Percentiles rank a stretch among this genome's conserved stretches.
Evolutionary conservation across 1,140 invertebrate species (phyloP).

Genomic region (Ostrea edulis): DNA sequence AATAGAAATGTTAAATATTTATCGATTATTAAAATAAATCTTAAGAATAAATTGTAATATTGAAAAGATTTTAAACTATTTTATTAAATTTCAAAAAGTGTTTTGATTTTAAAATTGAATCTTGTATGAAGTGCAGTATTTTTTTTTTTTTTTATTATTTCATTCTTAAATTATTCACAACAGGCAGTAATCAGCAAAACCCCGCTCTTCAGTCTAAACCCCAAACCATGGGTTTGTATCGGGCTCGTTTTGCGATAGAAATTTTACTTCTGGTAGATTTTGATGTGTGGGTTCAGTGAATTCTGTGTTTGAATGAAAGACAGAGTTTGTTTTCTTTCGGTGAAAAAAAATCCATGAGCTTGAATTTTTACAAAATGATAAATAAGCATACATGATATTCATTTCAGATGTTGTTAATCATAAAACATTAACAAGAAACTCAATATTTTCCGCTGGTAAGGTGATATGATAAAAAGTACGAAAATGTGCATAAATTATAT

Average conservation of each 20-base stretch:
- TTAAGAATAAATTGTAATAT: not conserved
- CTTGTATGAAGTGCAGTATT: not conserved
- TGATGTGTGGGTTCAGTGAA: not conserved
- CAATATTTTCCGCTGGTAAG: constrained; percentile 29
- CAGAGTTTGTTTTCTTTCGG: not conserved
- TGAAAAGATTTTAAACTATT: not conserved
- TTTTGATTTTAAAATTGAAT: not conserved
- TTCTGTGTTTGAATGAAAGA: not conserved
- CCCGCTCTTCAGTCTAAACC: constrained; percentile 22
- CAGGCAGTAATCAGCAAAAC: constrained; percentile 25
- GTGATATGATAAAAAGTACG: not conserved
- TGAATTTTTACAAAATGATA: not conserved
- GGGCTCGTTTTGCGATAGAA: not conserved
- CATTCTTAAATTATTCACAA: not conserved
- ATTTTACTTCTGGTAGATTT: not conserved
- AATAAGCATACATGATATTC: not conserved
- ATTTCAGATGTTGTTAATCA: constrained; percentile 33
- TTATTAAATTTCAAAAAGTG: no score
- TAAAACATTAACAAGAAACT: constrained; percentile 18
- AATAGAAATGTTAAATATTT: not conserved
- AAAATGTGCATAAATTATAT: not conserved
- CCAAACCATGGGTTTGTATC: constrained; percentile 17
- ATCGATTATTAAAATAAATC: not conserved
- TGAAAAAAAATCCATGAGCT: not conserved
- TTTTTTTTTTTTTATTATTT: not conserved